Evolutionary conservation across 2,888 invertebrate species (phyloP).

Genomic region (Megamerina dolium): DNA sequence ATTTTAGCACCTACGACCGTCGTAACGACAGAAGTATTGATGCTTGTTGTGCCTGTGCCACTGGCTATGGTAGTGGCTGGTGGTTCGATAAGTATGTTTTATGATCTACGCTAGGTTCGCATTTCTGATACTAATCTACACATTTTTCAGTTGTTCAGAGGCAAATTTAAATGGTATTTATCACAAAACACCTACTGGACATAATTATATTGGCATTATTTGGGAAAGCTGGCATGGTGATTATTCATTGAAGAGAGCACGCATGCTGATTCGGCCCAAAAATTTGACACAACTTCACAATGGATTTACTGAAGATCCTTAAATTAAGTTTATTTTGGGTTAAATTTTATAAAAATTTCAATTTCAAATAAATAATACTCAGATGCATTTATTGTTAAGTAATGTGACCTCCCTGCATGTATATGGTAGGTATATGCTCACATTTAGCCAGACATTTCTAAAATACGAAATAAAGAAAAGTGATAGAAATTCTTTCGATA

Average conservation of each 20-base stretch:
- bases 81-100: slow-evolving; percentile 54
- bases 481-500: too few species aligned
- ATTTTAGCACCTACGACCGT: slow-evolving; percentile 47
- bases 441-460: too few species aligned
- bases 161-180: slow-evolving; percentile 56
- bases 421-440: too few species aligned
- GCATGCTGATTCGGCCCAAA: slow-evolving; percentile 49
- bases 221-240: slow-evolving; percentile 57
- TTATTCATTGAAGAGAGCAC: slow-evolving; percentile 51
- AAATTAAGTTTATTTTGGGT: too few species aligned
- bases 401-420: too few species aligned
- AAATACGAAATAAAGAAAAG: too few species aligned
- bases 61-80: slow-evolving; percentile 56
- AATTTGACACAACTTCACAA: too few species aligned
- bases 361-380: too few species aligned
- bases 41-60: slow-evolving; percentile 53
- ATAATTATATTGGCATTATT: slow-evolving; percentile 53
- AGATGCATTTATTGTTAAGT: too few species aligned
- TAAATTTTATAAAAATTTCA: too few species aligned
- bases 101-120: too few species aligned
- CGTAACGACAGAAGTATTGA: slow-evolving; percentile 52
- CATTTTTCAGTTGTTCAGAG: slow-evolving; percentile 52
- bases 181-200: slow-evolving; percentile 44
- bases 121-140: slow-evolving; percentile 4
- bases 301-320: too few species aligned